A percentile compares a stretch with the other conserved stretches of the same genome.
Conservation (phyloP, 1,140 invertebrate genomes). For the Leptonema lineaticorne region DNA sequence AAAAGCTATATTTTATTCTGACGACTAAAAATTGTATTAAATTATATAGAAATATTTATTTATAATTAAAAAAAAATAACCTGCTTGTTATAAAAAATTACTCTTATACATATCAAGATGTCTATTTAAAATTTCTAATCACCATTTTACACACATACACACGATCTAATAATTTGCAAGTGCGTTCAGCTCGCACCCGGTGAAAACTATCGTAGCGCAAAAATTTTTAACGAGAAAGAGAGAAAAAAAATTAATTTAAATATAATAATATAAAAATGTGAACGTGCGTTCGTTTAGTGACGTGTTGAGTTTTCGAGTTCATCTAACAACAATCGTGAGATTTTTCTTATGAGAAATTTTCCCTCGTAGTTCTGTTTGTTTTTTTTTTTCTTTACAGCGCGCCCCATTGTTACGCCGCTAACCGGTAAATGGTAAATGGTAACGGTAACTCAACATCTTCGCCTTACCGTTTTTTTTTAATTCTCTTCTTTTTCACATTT, state of each 20-base stretch:
- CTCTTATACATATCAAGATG: too few relatives aligned
- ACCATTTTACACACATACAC: not conserved
- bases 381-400: not conserved
- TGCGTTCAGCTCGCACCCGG: too few relatives aligned
- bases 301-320: conserved; percentile 7
- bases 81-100: too few relatives aligned
- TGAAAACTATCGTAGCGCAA: too few relatives aligned
- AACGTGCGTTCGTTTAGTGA: not conserved
- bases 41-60: too few relatives aligned
- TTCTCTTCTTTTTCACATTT: not conserved
- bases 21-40: too few relatives aligned
- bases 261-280: not conserved
- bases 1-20: too few relatives aligned
- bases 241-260: too few relatives aligned
- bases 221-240: too few relatives aligned
- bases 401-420: conserved; percentile 7
- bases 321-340: conserved; percentile 19
- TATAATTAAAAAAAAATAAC: too few relatives aligned
- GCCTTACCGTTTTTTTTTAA: conserved; percentile 19
- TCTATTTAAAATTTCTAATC: not conserved
- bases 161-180: too few relatives aligned
- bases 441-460: not conserved
- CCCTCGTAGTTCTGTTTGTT: not conserved
- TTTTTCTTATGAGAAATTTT: conserved; percentile 27
- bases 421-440: conserved; percentile 12